Percentiles rank a stretch among this genome's conserved stretches.
Evolutionary conservation across 1,140 invertebrate genomes (phyloP).

Genomic region (Aphelenchoides fujianensis): DNA sequence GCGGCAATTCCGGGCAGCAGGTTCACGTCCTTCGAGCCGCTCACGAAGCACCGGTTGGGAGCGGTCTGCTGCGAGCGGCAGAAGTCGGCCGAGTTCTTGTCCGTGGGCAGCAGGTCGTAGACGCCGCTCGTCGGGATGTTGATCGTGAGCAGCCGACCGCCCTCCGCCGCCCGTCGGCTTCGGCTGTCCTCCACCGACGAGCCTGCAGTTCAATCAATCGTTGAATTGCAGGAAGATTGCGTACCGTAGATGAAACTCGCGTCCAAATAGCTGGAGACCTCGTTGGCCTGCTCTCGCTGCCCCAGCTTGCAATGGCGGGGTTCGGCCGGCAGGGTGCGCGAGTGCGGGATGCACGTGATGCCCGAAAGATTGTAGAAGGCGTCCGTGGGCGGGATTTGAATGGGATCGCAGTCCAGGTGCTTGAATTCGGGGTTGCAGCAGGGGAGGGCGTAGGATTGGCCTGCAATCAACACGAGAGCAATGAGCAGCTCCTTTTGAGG

Average conservation of each 20-base stretch:
- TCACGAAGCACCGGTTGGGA: slow-evolving; percentile 47
- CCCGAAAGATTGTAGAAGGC: slow-evolving; percentile 33
- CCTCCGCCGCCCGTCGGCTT: background rate
- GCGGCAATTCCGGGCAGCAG: slow-evolving; percentile 82
- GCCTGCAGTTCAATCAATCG: slow-evolving; percentile 11
- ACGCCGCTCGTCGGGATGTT: slow-evolving; percentile 16
- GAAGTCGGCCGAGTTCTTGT: background rate
- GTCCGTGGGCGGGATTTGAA: slow-evolving; percentile 47
- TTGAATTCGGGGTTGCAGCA: slow-evolving; percentile 52
- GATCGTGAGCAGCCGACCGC: slow-evolving; percentile 13
- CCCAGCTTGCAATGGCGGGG: slow-evolving; percentile 65
- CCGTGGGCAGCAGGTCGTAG: background rate
- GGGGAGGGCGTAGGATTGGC: slow-evolving; percentile 36
- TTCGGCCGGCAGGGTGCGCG: slow-evolving; percentile 55
- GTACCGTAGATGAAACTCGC: slow-evolving; percentile 80
- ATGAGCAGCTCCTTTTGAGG: too few relatives aligned
- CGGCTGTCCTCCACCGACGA: background rate
- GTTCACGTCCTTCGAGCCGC: slow-evolving; percentile 75
- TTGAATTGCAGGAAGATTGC: slow-evolving; percentile 64
- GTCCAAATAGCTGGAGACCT: slow-evolving; percentile 84
- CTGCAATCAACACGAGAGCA: too few relatives aligned
- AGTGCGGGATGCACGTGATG: slow-evolving; percentile 55
- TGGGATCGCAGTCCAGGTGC: slow-evolving; percentile 59
- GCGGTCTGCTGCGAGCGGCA: background rate
- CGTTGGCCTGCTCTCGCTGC: slow-evolving; percentile 85